These are phyloP conservation scores for Archocentrus centrarchus DNA, from an alignment of 2,113 vertebrate species.

Conservation along the genomic window DNA sequence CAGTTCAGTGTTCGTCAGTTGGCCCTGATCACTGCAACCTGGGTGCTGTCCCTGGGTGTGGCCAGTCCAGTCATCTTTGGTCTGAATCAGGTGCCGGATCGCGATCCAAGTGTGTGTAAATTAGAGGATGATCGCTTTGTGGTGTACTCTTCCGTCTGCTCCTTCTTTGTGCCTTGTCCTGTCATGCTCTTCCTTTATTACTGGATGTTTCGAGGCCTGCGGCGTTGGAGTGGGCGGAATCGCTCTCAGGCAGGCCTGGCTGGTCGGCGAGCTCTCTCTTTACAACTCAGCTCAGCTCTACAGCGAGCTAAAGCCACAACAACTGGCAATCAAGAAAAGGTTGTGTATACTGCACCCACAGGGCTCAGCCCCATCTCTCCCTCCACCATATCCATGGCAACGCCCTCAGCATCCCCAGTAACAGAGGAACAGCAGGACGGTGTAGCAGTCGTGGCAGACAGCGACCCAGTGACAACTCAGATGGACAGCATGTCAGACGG, in stretches of 20 bases:
- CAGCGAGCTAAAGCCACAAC: slow-evolving; percentile 40
- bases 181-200: slow-evolving; percentile 83
- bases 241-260: slow-evolving; percentile 43
- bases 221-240: slow-evolving; percentile 74
- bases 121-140: slow-evolving; percentile 81
- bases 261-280: slow-evolving; percentile 56
- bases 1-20: slow-evolving; percentile 82
- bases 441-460: slow-evolving; percentile 30
- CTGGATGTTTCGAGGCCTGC: slow-evolving; percentile 80
- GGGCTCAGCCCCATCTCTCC: slow-evolving; percentile 62
- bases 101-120: slow-evolving; percentile 73
- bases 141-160: slow-evolving; percentile 82
- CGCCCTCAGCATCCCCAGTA: slow-evolving; percentile 14
- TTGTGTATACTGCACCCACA: slow-evolving; percentile 42
- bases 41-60: slow-evolving; percentile 80
- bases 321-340: slow-evolving; percentile 37
- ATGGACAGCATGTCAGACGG: slow-evolving; percentile 74
- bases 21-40: slow-evolving; percentile 78
- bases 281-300: slow-evolving; percentile 54
- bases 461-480: slow-evolving; percentile 70
- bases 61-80: slow-evolving; percentile 82
- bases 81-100: slow-evolving; percentile 76
- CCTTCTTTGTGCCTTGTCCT: slow-evolving; percentile 83
- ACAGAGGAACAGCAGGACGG: slow-evolving; percentile 35
- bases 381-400: slow-evolving; percentile 3